Evolutionary conservation across 2,888 invertebrate species (phyloP).

Genomic region (Dryomyza anilis): DNA sequence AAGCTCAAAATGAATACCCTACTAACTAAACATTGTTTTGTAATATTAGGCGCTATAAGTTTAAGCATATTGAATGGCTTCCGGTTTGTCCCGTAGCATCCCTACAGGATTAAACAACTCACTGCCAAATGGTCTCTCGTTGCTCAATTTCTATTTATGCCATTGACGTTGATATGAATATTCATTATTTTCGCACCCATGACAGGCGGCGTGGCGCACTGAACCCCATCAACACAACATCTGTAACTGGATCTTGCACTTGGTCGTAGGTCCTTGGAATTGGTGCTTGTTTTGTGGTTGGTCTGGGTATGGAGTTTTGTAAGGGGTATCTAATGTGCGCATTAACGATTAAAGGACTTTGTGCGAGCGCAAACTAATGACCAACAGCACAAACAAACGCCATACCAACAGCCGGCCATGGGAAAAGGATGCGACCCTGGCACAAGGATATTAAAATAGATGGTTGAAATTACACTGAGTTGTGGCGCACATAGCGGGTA

Average conservation of each 20-base stretch:
- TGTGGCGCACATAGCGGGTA: background rate
- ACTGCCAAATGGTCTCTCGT: too few relatives aligned
- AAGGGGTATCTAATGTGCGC: conserved; percentile 3
- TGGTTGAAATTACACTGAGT: conserved; percentile 40
- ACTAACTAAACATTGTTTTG: too few relatives aligned
- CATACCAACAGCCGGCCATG: conserved; percentile 5
- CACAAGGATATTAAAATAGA: conserved; percentile 46
- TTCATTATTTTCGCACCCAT: conserved; percentile 16
- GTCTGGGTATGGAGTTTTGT: too few relatives aligned
- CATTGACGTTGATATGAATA: conserved; percentile 22
- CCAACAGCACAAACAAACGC: conserved; percentile 28
- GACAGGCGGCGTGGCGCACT: background rate
- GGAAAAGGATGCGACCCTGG: background rate
- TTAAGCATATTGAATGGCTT: too few relatives aligned
- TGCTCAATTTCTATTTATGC: conserved; percentile 4
- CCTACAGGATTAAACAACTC: too few relatives aligned
- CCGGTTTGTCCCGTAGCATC: too few relatives aligned
- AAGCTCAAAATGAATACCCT: too few relatives aligned
- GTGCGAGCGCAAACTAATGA: conserved; percentile 16
- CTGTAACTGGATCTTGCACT: background rate
- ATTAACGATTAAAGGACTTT: conserved; percentile 22
- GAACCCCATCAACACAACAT: background rate
- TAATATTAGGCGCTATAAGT: too few relatives aligned
- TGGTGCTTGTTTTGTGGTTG: background rate
- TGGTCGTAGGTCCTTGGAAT: background rate